phyloP scores from a whole-genome alignment of 2,113 vertebrate genomes.

The Myiozetetes cayanensis region DNA sequence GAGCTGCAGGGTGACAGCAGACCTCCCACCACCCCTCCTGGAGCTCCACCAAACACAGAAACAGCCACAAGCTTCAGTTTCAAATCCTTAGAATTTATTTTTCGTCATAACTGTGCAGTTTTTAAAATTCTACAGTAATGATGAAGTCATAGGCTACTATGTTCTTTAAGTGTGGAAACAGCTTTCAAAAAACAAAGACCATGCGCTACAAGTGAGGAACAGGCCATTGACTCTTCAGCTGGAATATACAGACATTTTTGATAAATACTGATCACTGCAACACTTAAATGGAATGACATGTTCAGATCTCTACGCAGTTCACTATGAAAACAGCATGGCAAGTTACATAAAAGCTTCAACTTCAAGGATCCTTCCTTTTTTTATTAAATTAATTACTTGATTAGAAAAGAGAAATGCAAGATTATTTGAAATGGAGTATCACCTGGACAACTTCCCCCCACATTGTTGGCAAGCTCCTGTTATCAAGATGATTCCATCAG shows the following conservation, averaged over 20 bases:
- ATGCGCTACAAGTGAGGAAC: conserved; percentile 38
- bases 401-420: conserved; percentile 38
- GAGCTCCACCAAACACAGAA: neutral
- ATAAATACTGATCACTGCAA: conserved; percentile 50
- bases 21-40: neutral
- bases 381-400: neutral
- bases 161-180: conserved; percentile 39
- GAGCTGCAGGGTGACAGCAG: neutral
- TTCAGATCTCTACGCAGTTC: conserved; percentile 12
- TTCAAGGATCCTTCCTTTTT: conserved; percentile 2
- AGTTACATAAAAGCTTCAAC: conserved; percentile 50
- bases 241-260: conserved; percentile 26
- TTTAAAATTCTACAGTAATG: conserved; percentile 57
- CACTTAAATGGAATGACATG: conserved; percentile 55
- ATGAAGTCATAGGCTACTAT: neutral
- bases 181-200: conserved; percentile 41
- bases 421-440: conserved; percentile 19
- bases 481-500: neutral
- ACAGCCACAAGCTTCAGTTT: neutral
- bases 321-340: conserved; percentile 17
- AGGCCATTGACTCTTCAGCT: conserved; percentile 27
- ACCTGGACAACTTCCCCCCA: neutral
- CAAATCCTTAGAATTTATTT: conserved; percentile 58
- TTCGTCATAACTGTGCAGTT: conserved; percentile 32
- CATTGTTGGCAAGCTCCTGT: neutral